These are phyloP conservation scores for Corynorhinus townsendii DNA, from an alignment of 2,113 vertebrate genomes.

Conservation along the genomic window DNA sequence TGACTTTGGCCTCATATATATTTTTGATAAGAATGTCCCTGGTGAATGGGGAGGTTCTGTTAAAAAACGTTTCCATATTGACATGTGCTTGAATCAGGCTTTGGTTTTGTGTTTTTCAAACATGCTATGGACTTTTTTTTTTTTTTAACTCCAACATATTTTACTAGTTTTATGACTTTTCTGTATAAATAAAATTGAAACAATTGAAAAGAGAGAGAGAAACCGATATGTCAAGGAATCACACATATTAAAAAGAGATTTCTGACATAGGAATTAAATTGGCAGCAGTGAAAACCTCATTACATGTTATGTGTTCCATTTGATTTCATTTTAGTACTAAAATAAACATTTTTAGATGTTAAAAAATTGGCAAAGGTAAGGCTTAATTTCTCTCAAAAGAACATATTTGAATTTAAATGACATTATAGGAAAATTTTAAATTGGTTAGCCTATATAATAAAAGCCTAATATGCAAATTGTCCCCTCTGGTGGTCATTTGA, in stretches of 20 bases:
- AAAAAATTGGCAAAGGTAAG: slow-evolving; percentile 19
- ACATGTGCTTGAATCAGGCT: slow-evolving; percentile 49
- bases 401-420: not conserved
- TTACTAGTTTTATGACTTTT: slow-evolving; percentile 49
- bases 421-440: not conserved
- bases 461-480: no score
- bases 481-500: no score
- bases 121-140: slow-evolving; percentile 25
- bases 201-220: slow-evolving; percentile 6
- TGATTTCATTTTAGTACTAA: slow-evolving; percentile 40
- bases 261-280: slow-evolving; percentile 33
- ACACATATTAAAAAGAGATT: slow-evolving; percentile 46
- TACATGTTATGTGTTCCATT: not conserved
- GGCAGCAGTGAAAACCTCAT: not conserved
- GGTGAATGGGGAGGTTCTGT: slow-evolving; percentile 20
- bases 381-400: slow-evolving; percentile 6
- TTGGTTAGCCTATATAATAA: not conserved
- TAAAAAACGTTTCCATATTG: slow-evolving; percentile 44
- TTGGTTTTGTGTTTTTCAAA: slow-evolving; percentile 55
- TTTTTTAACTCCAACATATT: slow-evolving; percentile 5
- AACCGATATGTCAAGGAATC: slow-evolving; percentile 23
- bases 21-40: slow-evolving; percentile 68
- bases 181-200: slow-evolving; percentile 51
- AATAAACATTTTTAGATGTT: slow-evolving; percentile 37
- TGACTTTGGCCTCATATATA: slow-evolving; percentile 51